Conservation (phyloP, 2,888 invertebrate species). For the Ochropleura leucogaster region DNA sequence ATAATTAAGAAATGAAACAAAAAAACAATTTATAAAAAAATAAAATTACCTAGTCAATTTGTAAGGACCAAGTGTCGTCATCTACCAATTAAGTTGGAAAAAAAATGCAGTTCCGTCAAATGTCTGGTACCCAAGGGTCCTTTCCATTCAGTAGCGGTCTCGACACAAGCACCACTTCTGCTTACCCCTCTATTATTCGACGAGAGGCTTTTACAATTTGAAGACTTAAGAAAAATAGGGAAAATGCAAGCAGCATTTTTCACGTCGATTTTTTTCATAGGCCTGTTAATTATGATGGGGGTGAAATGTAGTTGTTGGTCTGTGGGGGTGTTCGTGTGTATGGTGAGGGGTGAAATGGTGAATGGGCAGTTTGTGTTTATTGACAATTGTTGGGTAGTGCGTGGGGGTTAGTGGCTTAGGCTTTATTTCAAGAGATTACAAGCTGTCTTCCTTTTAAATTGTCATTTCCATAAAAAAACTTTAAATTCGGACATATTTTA, state of each 20-base stretch:
- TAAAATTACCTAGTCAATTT: slow-evolving; percentile 53
- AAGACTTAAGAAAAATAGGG: slow-evolving; percentile 69
- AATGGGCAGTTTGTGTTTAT: slow-evolving; percentile 31
- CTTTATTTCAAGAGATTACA: not conserved
- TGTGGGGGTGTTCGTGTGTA: slow-evolving; percentile 20
- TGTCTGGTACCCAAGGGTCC: slow-evolving; percentile 63
- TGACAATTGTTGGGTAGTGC: slow-evolving; percentile 6
- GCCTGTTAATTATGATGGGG: slow-evolving; percentile 60
- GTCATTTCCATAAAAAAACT: no score
- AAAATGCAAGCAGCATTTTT: slow-evolving; percentile 61
- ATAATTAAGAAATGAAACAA: slow-evolving; percentile 27
- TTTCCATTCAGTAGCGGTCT: slow-evolving; percentile 64
- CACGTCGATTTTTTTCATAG: slow-evolving; percentile 59
- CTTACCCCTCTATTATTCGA: slow-evolving; percentile 65
- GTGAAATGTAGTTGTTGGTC: slow-evolving; percentile 38
- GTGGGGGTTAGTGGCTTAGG: not conserved
- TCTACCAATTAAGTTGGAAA: slow-evolving; percentile 64
- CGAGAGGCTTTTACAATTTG: slow-evolving; percentile 67
- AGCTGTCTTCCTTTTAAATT: not conserved
- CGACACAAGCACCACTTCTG: slow-evolving; percentile 60
- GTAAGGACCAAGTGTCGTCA: slow-evolving; percentile 51
- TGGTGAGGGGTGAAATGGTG: slow-evolving; percentile 12
- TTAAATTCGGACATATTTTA: no score
- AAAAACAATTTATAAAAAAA: slow-evolving; percentile 1
- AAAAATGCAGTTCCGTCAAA: slow-evolving; percentile 61